Conservation (phyloP, 2,888 invertebrate genomes). For the Rutpela maculata region DNA sequence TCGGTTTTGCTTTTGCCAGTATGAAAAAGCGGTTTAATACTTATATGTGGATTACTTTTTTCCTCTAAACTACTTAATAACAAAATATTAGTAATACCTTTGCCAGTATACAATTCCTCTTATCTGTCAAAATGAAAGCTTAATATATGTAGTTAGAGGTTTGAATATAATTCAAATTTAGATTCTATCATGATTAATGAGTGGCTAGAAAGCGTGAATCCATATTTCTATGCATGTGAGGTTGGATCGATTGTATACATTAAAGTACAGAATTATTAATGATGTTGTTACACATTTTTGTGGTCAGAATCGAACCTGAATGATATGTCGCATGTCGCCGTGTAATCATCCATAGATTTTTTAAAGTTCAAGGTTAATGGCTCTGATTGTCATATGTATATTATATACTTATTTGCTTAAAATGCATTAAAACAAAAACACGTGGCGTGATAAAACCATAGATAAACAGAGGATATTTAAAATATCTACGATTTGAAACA, state of each 20-base stretch:
- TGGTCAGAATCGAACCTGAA: conserved; percentile 28
- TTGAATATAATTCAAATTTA: conserved; percentile 4
- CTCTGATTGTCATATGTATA: neutral
- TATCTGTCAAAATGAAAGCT: neutral
- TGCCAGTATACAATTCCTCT: neutral
- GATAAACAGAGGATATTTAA: neutral
- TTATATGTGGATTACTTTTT: no score
- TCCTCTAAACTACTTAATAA: no score
- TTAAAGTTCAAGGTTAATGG: conserved; percentile 32
- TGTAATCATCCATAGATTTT: conserved; percentile 19
- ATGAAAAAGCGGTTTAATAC: no score
- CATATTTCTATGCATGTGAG: conserved; percentile 13
- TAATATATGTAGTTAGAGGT: neutral
- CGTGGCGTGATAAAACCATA: neutral
- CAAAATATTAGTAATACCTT: no score
- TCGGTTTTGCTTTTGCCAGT: no score
- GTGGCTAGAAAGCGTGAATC: conserved; percentile 14
- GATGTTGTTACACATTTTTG: neutral
- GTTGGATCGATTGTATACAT: conserved; percentile 17
- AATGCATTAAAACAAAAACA: neutral
- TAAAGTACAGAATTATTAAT: conserved; percentile 2
- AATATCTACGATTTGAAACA: no score
- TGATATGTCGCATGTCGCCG: conserved; percentile 27
- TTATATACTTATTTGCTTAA: neutral
- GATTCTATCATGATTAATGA: conserved; percentile 21